Conservation (phyloP, 2,797 vertebrate genomes). For the Oreochromis grahami region DNA sequence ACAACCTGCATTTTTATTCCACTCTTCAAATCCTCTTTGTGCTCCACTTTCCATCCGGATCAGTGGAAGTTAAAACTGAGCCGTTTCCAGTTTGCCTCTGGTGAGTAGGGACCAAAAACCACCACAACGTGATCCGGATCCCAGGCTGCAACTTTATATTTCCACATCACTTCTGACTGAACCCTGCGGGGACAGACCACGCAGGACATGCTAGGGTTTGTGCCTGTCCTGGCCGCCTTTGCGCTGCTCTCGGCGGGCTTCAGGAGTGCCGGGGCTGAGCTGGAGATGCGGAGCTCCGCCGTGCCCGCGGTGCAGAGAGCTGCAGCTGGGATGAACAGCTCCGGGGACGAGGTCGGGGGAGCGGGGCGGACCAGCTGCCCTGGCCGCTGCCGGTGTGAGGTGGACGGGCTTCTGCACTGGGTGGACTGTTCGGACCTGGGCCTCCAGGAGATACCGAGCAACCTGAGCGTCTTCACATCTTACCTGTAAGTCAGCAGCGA, state of each 20-base stretch:
- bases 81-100: background rate
- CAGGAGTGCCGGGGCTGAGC: background rate
- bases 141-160: background rate
- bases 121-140: background rate
- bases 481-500: conserved; percentile 78
- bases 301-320: background rate
- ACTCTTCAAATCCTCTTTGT: background rate
- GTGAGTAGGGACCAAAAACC: background rate
- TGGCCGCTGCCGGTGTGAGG: conserved; percentile 78
- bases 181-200: background rate
- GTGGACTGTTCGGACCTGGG: conserved; percentile 86
- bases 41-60: background rate
- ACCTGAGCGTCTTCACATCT: conserved; percentile 84
- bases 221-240: conserved; percentile 18
- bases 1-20: background rate
- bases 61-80: background rate
- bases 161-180: background rate
- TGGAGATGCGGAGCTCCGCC: background rate
- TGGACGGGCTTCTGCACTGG: conserved; percentile 75
- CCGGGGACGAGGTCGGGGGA: background rate
- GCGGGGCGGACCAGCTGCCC: conserved; percentile 68
- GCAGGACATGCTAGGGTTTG: conserved; percentile 34
- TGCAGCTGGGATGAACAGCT: background rate
- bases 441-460: conserved; percentile 75
- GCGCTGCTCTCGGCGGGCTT: conserved; percentile 5